Percentiles rank a stretch among this genome's conserved stretches.
Conservation (phyloP, 53 echinoderm and acorn worm species). For the Holothuria scabra region DNA sequence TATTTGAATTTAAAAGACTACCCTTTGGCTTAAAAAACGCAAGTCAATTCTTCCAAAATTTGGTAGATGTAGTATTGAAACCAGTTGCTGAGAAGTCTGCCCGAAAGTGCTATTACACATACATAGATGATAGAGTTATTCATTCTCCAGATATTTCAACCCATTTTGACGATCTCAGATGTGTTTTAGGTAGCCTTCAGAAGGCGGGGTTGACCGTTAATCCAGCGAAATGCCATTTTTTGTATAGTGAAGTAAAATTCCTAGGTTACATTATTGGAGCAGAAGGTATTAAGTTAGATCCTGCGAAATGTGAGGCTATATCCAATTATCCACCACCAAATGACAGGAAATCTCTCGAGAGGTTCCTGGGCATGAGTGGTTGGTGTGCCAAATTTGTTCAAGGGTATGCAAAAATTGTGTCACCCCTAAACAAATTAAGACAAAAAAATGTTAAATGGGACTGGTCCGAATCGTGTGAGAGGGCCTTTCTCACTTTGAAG, state of each 20-base stretch:
- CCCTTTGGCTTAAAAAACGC: constrained; percentile 45
- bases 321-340: too few species aligned
- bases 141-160: neutral
- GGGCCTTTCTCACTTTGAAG: too few species aligned
- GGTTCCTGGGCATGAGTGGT: constrained; percentile 50
- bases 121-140: neutral
- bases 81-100: too few species aligned
- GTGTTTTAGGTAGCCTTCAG: too few species aligned
- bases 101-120: neutral
- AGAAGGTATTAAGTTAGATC: constrained; percentile 17
- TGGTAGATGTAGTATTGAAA: constrained; percentile 40
- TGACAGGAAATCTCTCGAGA: constrained; percentile 30
- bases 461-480: constrained; percentile 40
- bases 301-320: constrained; percentile 9
- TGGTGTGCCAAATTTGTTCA: constrained; percentile 55
- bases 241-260: neutral
- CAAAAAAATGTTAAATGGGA: constrained; percentile 42
- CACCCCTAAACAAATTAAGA: too few species aligned
- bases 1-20: constrained; percentile 31
- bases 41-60: constrained; percentile 14
- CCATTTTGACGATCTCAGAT: too few species aligned
- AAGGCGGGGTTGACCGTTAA: neutral
- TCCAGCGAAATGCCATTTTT: constrained; percentile 53
- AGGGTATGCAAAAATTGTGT: constrained; percentile 33
- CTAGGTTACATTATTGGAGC: constrained; percentile 17